Evolutionary conservation across 2,113 vertebrate species (phyloP), one percentile per base, ranked within the genome.

Genomic region (Prochilodus magdalenae): DNA sequence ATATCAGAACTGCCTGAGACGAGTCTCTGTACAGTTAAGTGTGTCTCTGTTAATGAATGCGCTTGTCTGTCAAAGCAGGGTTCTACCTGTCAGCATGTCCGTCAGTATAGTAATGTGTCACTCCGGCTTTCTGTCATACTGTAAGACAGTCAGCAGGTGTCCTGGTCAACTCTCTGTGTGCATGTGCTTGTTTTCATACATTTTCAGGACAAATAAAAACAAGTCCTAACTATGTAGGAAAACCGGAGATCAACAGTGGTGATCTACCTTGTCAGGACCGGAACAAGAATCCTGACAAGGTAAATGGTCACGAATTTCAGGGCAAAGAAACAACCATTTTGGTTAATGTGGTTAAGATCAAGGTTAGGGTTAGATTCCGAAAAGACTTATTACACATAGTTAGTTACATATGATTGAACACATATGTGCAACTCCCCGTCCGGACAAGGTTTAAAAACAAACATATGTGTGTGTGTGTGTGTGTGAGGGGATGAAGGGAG

Each of bases 401-500:
- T 59, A 59, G 57, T 24, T 60, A 60, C 57, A 60, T 26, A 26
- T 0, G 26, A 26, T 26, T 60, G 1, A 26, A 60, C 10, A 60
- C 44, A 33, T 87, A 3, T 77, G 62, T 26, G 26, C 20, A 29
- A 60, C 24, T 26, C 11, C 57, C 4, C n/a, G 12, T 60, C 57
- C 10, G 8, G 57, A 60, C 57, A 60, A 60, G n/a, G n/a, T 60
- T 12, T 60, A 60, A 60, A 60, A 60, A n/a, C 57, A 60, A 60
- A 60, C 24, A n/a, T n/a, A n/a, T n/a, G 71, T 75, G 57, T 14
- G 63, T 44, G 20, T 73, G 51, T 70, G 18, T 69, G 47, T 77
- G 69, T 72, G 63, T 24, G 26, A 80, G 47, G 59, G 20, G 75
- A 60, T 69, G 26, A 65, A 27, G 33, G 55, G 75, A 71, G 47